Evolutionary conservation across 2,113 vertebrate species (phyloP).

Genomic region (Excalfactoria chinensis): DNA sequence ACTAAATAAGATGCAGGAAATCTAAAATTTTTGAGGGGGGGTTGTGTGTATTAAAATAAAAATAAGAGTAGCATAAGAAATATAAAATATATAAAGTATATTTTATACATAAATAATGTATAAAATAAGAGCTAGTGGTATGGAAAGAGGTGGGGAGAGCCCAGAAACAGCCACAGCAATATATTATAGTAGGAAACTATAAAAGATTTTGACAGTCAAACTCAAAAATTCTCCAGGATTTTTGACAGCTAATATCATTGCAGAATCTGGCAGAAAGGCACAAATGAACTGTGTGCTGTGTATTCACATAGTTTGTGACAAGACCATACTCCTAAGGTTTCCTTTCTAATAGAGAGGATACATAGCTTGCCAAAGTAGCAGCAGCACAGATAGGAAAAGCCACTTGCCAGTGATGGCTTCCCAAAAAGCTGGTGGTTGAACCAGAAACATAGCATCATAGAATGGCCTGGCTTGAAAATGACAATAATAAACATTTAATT

Average conservation of each 20-base stretch:
- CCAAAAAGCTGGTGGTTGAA: neutral
- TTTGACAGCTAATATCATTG: neutral
- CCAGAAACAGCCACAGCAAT: neutral
- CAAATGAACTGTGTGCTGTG: neutral
- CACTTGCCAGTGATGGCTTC: neutral
- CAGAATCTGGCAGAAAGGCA: neutral
- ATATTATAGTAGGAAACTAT: fast-evolving
- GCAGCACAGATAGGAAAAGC: neutral
- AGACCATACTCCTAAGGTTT: neutral
- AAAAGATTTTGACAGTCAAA: neutral
- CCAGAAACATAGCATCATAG: neutral
- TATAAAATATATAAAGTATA: too few species aligned
- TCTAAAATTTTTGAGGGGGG: neutral
- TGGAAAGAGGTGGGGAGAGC: neutral
- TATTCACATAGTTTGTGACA: neutral
- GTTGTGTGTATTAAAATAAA: neutral
- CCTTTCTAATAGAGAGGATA: neutral
- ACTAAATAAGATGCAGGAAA: neutral
- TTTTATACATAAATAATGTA: too few species aligned
- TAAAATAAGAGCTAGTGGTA: neutral
- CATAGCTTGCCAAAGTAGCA: neutral
- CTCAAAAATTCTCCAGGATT: neutral
- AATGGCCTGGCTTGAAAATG: too few species aligned
- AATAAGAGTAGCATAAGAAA: neutral
- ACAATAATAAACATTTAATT: too few species aligned